Base-by-base conservation (phyloP, 2,797 vertebrate genomes). In the Phoeniculus purpureus region DNA sequence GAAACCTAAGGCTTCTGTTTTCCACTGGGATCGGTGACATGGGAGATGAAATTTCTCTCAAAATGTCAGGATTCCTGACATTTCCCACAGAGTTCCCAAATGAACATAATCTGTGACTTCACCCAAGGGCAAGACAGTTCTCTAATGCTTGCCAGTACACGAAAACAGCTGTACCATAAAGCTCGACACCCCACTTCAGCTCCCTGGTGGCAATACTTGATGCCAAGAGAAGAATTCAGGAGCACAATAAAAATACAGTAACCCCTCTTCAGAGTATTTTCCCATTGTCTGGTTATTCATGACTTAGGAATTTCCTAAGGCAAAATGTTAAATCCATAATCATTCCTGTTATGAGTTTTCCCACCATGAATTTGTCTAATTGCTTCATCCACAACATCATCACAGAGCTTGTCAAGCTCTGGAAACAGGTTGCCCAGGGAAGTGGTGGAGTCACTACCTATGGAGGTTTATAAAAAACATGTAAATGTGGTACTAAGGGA, bases 41-140 rank as follows among this genome's bases (percentile, higher is more conserved):
- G 17, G 67, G 64, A 95, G 59, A 12, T 84, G 71, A 34, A 73
- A 64, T 60, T 84, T 83, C 40, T 70, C 27, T 93, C n/a, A 81
- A 91, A 91, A 93, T 93, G 92, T 88, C 92, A 84, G 27, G 45
- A 70, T 84, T 94, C 21, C 19, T 94, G 90, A 81, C 87, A 89
- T 96, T 92, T 93, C 66, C 74, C 22, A 22, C 55, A 66, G 60
- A 86, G 45, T 56, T 94, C 74, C 60, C 45, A 86, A 40, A 73
- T 81, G 77, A 81, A 18, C 74, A 92, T 85, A 76, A 93, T 55
- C 45, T 79, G 45, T 66, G 74, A 86, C 31, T 93, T 92, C 79
- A 88, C 68, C 54, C 60, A 90, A 86, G 93, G 84, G 87, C 87
- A 87, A 89, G 74, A 82, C 17, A 81, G 67, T 52, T 31, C 16